A percentile compares a stretch with the other conserved stretches of the same genome.
phyloP scores from a whole-genome alignment of 2,888 invertebrate genomes.

The Clanis bilineata region DNA sequence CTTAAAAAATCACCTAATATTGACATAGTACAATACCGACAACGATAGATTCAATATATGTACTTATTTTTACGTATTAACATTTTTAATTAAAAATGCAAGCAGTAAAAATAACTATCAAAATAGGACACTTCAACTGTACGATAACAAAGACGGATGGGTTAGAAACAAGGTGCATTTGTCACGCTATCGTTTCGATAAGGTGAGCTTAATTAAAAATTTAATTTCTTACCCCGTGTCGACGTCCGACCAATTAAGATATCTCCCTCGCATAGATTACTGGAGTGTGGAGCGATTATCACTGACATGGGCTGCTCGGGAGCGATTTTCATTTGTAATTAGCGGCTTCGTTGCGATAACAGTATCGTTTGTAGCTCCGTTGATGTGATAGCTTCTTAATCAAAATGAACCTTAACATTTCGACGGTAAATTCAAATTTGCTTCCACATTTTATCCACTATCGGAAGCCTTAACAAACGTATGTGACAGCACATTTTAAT shows the following conservation, averaged over 20 bases:
- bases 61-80: too few species aligned
- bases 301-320: conserved; percentile 49
- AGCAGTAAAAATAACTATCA: conserved; percentile 10
- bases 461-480: conserved; percentile 9
- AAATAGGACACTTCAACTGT: neutral
- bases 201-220: conserved; percentile 58
- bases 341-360: conserved; percentile 47
- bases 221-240: conserved; percentile 43
- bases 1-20: too few species aligned
- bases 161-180: conserved; percentile 38
- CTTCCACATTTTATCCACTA: neutral
- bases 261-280: conserved; percentile 56
- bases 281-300: conserved; percentile 50
- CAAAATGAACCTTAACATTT: neutral
- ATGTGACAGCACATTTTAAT: conserved; percentile 17
- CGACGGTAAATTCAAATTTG: neutral
- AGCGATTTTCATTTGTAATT: conserved; percentile 67
- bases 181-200: conserved; percentile 52
- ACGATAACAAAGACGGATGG: conserved; percentile 19
- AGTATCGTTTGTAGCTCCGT: conserved; percentile 28
- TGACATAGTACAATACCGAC: too few species aligned
- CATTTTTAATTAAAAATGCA: conserved; percentile 15
- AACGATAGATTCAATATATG: neutral
- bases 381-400: neutral
- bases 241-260: conserved; percentile 59